Evolutionary conservation across 1,140 invertebrate genomes (phyloP), one percentile per base, ranked within the genome.

Genomic region (Eueides isabella): DNA sequence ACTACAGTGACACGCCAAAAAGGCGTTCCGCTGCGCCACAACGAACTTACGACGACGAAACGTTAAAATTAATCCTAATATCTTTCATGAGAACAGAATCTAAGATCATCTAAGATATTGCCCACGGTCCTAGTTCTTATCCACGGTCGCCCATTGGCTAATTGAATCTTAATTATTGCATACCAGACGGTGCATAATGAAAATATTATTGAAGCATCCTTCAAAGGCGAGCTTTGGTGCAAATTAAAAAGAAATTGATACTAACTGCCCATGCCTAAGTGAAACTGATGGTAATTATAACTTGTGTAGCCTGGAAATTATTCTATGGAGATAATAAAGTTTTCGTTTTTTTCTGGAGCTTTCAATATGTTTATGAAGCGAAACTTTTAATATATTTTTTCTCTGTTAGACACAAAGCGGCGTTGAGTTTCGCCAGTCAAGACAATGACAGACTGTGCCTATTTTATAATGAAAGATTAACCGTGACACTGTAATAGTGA

Each of bases 231-330:
- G 48, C 48, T 23, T 26, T 23, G 66, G n/a, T 31, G 31, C 29
- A 79, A 76, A 79, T 73, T 79, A 74, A 76, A 76, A 76, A 71
- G 61, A 74, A 76, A 79, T 76, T 79, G 78, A 66, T 65, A 71
- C 72, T 76, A 76, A 76, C 67, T 63, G 71, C 65, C 63, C 41
- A 30, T 67, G 28, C 62, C 68, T 79, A 75, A 77, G 72, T 77
- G 72, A 77, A 77, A 77, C 75, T 74, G 67, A 76, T 38, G 75
- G 62, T 79, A 70, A 79, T 75, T 72, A 69, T 31, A 33, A 61
- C 48, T 55, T 26, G 48, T n/a, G 48, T 26, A 31, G 67, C 5
- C n/a, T 29, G 55, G 19, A 67, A 30, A 67, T 35, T 69, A 33
- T 67, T 67, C 65, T 44, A 67, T 44, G 33, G 65, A 38, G 65